These are phyloP conservation scores for Drosophila sturtevanti DNA, from an alignment of 1,140 invertebrate genomes.

Conservation along the genomic window DNA sequence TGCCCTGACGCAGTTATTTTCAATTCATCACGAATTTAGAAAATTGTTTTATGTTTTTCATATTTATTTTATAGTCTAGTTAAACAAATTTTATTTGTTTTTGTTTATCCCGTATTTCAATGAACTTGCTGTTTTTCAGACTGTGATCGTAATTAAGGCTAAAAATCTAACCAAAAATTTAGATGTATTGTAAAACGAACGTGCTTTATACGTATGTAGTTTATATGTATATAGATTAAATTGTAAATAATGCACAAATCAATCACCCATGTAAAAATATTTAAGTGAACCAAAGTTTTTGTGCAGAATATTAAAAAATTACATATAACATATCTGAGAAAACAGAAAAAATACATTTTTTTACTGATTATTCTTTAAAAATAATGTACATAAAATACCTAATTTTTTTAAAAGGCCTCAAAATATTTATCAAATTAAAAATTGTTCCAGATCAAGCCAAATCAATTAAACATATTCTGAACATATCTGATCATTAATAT, in stretches of 20 bases:
- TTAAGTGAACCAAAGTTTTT: slow-evolving; percentile 5
- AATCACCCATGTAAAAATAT: slow-evolving; percentile 9
- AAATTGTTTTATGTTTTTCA: slow-evolving; percentile 42
- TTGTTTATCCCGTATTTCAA: slow-evolving; percentile 36
- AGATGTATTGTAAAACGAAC: neutral
- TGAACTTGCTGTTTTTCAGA: slow-evolving; percentile 33
- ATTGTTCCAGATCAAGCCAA: too few species aligned
- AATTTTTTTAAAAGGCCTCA: neutral
- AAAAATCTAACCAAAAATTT: slow-evolving; percentile 50
- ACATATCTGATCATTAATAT: too few species aligned
- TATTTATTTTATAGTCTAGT: slow-evolving; percentile 11
- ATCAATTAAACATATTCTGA: too few species aligned
- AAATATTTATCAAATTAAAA: neutral
- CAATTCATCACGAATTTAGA: slow-evolving; percentile 12
- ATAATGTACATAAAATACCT: too few species aligned
- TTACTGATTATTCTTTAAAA: too few species aligned
- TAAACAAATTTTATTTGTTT: slow-evolving; percentile 9
- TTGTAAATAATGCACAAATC: slow-evolving; percentile 43
- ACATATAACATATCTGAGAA: slow-evolving; percentile 13
- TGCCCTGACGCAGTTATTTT: slow-evolving; percentile 61
- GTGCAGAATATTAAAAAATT: neutral
- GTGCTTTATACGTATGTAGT: slow-evolving; percentile 13
- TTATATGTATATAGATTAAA: slow-evolving; percentile 17
- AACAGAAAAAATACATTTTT: neutral
- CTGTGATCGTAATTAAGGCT: slow-evolving; percentile 69